Evolutionary conservation across 2,113 vertebrate genomes (phyloP).

Genomic region (Ochotona princeps): DNA sequence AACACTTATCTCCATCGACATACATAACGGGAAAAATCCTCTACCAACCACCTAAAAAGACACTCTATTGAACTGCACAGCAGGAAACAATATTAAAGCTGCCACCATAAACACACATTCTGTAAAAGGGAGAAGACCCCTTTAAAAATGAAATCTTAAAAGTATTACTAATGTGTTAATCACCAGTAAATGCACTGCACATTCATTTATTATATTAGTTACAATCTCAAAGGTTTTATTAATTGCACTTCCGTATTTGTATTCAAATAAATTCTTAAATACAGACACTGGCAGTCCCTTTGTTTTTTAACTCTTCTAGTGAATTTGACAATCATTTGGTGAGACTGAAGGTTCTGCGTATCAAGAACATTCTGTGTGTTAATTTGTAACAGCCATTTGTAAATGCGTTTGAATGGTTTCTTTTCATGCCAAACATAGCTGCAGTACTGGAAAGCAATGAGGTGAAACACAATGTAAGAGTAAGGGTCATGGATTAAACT

Average conservation of each 20-base stretch:
- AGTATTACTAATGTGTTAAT: slow-evolving; percentile 82
- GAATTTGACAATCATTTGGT: neutral
- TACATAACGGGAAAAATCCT: slow-evolving; percentile 82
- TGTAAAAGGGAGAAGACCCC: slow-evolving; percentile 66
- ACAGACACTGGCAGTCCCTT: slow-evolving; percentile 30
- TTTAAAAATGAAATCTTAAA: slow-evolving; percentile 79
- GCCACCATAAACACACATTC: slow-evolving; percentile 68
- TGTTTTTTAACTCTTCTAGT: neutral
- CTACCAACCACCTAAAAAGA: slow-evolving; percentile 80
- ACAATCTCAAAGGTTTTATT: slow-evolving; percentile 57
- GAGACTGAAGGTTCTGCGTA: neutral
- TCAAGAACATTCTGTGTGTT: neutral
- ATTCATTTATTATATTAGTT: slow-evolving; percentile 62
- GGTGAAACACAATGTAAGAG: neutral
- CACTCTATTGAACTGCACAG: slow-evolving; percentile 83
- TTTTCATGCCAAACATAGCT: neutral
- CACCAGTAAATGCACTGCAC: slow-evolving; percentile 74
- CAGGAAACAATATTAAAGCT: slow-evolving; percentile 80
- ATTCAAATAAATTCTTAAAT: slow-evolving; percentile 72
- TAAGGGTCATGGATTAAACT: neutral
- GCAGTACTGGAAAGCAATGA: neutral
- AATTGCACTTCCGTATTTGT: slow-evolving; percentile 37
- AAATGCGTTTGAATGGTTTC: slow-evolving; percentile 37
- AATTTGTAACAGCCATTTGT: slow-evolving; percentile 26
- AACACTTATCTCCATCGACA: slow-evolving; percentile 90